These are phyloP conservation scores for Contarinia nasturtii DNA, from an alignment of 1,140 invertebrate species.

Conservation along the genomic window DNA sequence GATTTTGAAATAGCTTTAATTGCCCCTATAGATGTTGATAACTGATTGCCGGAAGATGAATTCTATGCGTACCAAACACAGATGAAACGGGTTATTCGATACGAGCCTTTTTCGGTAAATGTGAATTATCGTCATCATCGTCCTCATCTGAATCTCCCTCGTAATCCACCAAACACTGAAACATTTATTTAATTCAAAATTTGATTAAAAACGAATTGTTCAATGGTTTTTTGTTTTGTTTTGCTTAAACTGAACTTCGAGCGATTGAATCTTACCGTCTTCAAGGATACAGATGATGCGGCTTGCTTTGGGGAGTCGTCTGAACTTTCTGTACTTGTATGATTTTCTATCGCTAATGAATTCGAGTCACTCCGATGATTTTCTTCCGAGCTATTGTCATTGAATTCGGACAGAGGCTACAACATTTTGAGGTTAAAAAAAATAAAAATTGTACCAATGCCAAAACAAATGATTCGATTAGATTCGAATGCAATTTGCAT, in stretches of 20 bases:
- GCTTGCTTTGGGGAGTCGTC: background rate
- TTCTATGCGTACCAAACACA: too few species aligned
- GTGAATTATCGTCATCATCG: conserved; percentile 49
- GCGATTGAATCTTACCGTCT: conserved; percentile 8
- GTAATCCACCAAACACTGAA: conserved; percentile 83
- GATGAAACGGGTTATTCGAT: conserved; percentile 15
- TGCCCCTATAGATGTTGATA: too few species aligned
- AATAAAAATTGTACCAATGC: too few species aligned
- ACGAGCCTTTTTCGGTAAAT: conserved; percentile 21
- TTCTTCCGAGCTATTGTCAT: conserved; percentile 1
- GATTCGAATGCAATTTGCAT: too few species aligned
- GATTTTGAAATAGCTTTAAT: too few species aligned
- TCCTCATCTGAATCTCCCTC: conserved; percentile 91
- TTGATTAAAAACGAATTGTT: background rate
- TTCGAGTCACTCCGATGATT: background rate
- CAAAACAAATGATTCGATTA: too few species aligned
- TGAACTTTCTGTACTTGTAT: background rate
- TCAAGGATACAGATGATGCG: conserved; percentile 4
- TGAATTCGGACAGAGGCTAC: conserved; percentile 1
- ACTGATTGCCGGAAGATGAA: too few species aligned
- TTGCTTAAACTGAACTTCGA: too few species aligned
- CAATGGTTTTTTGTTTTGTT: too few species aligned
- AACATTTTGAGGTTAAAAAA: background rate
- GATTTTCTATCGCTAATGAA: conserved; percentile 1
- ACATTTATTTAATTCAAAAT: conserved; percentile 2